These are phyloP conservation scores for Acrocephalus scirpaceus DNA, from an alignment of 2,797 vertebrate genomes.

Conservation along the genomic window DNA sequence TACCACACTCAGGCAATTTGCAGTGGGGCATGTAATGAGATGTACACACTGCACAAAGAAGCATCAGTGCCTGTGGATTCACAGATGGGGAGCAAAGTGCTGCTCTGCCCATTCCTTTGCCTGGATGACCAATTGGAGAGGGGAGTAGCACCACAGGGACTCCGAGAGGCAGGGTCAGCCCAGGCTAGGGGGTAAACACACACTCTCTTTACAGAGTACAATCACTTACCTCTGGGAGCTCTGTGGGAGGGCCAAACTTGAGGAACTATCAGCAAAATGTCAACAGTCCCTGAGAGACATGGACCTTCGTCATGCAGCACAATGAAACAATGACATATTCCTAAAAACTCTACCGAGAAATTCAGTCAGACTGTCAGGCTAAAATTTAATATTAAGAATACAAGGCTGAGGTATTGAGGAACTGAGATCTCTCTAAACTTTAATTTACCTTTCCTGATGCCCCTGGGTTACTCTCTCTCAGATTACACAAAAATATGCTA, in stretches of 20 bases:
- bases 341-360: constrained; percentile 17
- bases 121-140: not conserved
- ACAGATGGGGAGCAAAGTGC: not conserved
- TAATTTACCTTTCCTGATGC: not conserved
- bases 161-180: not conserved
- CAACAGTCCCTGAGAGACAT: constrained; percentile 21
- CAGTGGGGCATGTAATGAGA: not conserved
- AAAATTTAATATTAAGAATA: not conserved
- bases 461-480: not conserved
- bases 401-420: not conserved
- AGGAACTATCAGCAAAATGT: constrained; percentile 36
- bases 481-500: not conserved
- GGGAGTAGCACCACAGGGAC: not conserved
- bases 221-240: constrained; percentile 7
- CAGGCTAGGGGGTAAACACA: not conserved
- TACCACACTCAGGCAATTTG: not conserved
- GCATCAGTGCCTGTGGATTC: accelerated
- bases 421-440: not conserved
- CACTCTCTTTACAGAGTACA: not conserved
- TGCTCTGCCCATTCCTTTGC: not conserved
- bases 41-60: not conserved
- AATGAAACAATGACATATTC: not conserved
- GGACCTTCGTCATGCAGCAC: not conserved
- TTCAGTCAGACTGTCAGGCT: not conserved
- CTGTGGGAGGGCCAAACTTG: not conserved